A percentile compares a stretch with the other conserved stretches of the same genome.
These are phyloP conservation scores for Porites divaricata DNA, from an alignment of 92 coral and sea anemone species.

Conservation along the genomic window DNA sequence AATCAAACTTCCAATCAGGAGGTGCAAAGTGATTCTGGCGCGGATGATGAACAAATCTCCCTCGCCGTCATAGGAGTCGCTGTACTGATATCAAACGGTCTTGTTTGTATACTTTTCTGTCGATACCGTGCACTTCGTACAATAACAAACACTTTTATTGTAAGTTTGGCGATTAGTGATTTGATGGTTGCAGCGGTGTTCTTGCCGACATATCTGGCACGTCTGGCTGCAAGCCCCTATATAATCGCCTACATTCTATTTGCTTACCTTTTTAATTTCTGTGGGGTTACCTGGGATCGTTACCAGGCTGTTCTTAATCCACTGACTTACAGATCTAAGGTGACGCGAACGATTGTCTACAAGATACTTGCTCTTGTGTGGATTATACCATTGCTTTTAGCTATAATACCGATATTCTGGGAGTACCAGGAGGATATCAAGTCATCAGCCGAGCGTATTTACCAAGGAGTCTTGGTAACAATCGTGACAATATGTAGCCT, in stretches of 20 bases:
- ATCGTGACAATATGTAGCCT: slow-evolving; percentile 66
- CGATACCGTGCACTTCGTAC: slow-evolving; percentile 74
- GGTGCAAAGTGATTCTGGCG: background rate
- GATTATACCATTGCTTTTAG: slow-evolving; percentile 71
- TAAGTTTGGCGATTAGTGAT: slow-evolving; percentile 88
- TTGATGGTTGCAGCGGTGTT: slow-evolving; percentile 80
- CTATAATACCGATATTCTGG: slow-evolving; percentile 83
- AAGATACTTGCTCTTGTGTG: slow-evolving; percentile 72
- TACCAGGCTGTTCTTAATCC: slow-evolving; percentile 87
- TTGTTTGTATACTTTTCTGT: slow-evolving; percentile 81
- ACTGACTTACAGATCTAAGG: slow-evolving; percentile 69
- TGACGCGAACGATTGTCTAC: slow-evolving; percentile 76
- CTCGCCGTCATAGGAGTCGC: slow-evolving; percentile 75
- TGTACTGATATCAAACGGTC: slow-evolving; percentile 73
- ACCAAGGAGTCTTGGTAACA: slow-evolving; percentile 80
- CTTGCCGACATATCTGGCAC: slow-evolving; percentile 81
- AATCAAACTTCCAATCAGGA: slow-evolving; percentile 3
- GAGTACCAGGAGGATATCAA: slow-evolving; percentile 44
- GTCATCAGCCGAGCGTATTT: slow-evolving; percentile 55
- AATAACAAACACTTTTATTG: slow-evolving; percentile 89
- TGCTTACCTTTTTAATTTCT: slow-evolving; percentile 90
- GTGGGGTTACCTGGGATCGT: slow-evolving; percentile 94
- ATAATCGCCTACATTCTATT: slow-evolving; percentile 89
- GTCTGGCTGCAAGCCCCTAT: slow-evolving; percentile 66
- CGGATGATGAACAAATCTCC: slow-evolving; percentile 13